Evolutionary conservation across 2,888 invertebrate species (phyloP), one percentile per base, ranked within the genome.

Genomic region (Cerastis leucographa): DNA sequence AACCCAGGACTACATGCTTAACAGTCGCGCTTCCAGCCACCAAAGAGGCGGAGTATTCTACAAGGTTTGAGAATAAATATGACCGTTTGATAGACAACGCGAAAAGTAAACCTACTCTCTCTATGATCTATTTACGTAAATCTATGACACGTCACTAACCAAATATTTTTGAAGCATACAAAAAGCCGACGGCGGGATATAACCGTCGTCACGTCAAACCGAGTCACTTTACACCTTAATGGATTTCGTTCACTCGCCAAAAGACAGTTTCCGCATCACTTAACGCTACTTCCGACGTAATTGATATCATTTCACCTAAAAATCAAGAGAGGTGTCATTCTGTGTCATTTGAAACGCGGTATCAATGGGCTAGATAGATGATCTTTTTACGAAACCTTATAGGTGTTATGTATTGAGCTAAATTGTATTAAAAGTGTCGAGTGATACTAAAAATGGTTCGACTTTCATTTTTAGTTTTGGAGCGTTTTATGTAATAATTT

Each of bases 251-350:
- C 92, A 92, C 90, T 91, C 90, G 92, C 91, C 93, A 94, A 94
- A 94, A 93, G 95, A 95, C 95, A 94, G 93, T 96, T 96, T 96
- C 95, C 94, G 91, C 94, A 78, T 94, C 96, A 94, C 94, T 96
- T 95, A 94, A 90, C 93, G 90, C 90, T 90, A 95, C 94, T 96
- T 96, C 96, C 96, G 94, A 88, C 91, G 95, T 92, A 95, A 96
- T 94, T 93, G 96, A 95, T 96, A 96, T 95, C 94, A 94, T 93
- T 94, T 92, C 89, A 92, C 92, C 91, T 90, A 92, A 95, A 95
- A 95, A 94, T 94, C 94, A 90, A 90, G 91, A 89, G 87, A 93
- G 81, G 86, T 94, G 93, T 93, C 94, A 92, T 89, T 91, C 86
- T 66, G 59, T 72, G 93, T 92, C 89, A 94, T 93, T 91, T 83